Conservation (phyloP, 1,140 invertebrate genomes). For the Teleopsis dalmanni region DNA sequence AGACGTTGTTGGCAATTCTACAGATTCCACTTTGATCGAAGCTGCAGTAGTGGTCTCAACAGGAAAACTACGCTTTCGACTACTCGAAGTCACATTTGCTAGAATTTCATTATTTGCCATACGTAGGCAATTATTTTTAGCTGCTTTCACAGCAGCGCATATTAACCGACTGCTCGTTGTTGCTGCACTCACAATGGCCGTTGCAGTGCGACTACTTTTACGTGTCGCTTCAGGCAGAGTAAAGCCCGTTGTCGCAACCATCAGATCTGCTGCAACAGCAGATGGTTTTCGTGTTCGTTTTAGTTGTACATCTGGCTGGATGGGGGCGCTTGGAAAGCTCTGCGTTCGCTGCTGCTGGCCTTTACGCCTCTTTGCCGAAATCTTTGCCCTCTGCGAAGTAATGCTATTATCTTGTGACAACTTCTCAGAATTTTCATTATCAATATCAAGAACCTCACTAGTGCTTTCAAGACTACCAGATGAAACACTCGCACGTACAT, state of each 20-base stretch:
- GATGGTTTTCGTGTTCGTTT: background rate
- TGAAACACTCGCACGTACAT: constrained; percentile 26
- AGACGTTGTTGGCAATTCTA: background rate
- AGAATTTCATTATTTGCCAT: background rate
- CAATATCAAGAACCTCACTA: constrained; percentile 18
- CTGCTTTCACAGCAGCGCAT: constrained; percentile 19
- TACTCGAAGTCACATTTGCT: background rate
- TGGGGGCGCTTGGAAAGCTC: constrained; percentile 42
- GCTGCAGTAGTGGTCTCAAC: background rate
- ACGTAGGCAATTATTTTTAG: constrained; percentile 10
- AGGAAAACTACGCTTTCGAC: background rate
- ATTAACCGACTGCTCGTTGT: constrained; percentile 34
- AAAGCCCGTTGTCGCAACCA: constrained; percentile 13
- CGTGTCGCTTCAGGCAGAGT: constrained; percentile 23
- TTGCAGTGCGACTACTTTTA: constrained; percentile 36
- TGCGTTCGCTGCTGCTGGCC: constrained; percentile 12
- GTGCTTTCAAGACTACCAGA: constrained; percentile 29
- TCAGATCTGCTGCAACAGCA: background rate
- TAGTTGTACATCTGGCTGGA: constrained; percentile 38
- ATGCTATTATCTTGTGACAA: background rate
- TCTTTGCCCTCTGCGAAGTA: background rate
- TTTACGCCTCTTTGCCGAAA: constrained; percentile 3
- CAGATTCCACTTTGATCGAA: background rate
- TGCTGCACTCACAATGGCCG: constrained; percentile 35
- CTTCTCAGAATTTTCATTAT: background rate